Evolutionary conservation across 2,888 invertebrate species (phyloP).

Genomic region (Fragum sueziense): DNA sequence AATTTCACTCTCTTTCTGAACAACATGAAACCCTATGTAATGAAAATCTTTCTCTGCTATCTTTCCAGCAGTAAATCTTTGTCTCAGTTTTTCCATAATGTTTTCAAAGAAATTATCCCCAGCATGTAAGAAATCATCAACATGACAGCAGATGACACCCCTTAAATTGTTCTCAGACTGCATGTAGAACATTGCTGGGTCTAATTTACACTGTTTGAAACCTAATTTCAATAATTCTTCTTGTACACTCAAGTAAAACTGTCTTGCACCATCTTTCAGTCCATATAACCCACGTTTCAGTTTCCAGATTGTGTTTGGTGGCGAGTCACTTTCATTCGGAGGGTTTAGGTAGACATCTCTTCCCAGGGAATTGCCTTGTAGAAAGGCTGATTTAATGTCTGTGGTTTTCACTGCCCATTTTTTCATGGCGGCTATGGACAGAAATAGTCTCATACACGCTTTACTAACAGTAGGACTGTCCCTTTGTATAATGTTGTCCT

Average conservation of each 20-base stretch:
- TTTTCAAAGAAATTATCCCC: constrained; percentile 33
- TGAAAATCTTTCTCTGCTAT: constrained; percentile 29
- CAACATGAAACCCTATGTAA: constrained; percentile 50
- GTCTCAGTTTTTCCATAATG: constrained; percentile 40
- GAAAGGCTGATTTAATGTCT: constrained; percentile 46
- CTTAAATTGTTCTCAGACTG: constrained; percentile 15
- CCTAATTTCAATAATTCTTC: constrained; percentile 22
- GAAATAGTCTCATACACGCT: constrained; percentile 36
- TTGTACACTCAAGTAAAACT: constrained; percentile 49
- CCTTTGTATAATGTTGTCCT: constrained; percentile 21
- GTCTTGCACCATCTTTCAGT: constrained; percentile 39
- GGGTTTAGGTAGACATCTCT: constrained; percentile 22
- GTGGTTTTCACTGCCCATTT: constrained; percentile 21
- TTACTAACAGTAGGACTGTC: constrained; percentile 42
- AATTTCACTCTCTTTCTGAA: constrained; percentile 26
- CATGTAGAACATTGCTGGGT: constrained; percentile 57
- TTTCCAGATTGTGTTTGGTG: constrained; percentile 26
- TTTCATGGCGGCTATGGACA: constrained; percentile 21
- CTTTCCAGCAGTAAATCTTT: constrained; percentile 43
- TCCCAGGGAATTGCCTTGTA: constrained; percentile 37
- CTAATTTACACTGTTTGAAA: constrained; percentile 40
- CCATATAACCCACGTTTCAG: constrained; percentile 45
- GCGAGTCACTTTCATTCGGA: constrained; percentile 21
- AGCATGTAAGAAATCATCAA: constrained; percentile 56
- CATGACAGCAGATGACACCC: constrained; percentile 48